phyloP scores from a whole-genome alignment of 2,113 vertebrate species.

The Sciurus niger region DNA sequence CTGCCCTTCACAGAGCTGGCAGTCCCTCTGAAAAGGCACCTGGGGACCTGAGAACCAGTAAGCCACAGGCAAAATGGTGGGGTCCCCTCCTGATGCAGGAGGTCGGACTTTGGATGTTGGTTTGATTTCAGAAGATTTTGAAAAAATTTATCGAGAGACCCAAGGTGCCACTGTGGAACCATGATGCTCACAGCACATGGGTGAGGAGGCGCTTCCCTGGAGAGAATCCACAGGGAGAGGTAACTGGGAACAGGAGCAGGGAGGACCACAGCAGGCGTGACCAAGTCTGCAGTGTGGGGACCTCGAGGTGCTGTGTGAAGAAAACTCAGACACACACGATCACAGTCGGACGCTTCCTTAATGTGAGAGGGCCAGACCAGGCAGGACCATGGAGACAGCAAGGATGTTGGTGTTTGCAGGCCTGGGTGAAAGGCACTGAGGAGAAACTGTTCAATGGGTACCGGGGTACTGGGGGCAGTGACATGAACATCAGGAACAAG shows the following conservation, averaged over 20 bases:
- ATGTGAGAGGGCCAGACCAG: neutral
- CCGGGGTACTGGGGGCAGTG: rapidly evolving
- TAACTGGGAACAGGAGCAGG: too few species aligned
- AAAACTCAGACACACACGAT: neutral
- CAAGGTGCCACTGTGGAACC: neutral
- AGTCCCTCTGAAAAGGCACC: neutral
- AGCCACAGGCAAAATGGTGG: neutral
- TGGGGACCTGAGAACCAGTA: neutral
- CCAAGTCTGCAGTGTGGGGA: neutral
- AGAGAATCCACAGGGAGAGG: neutral
- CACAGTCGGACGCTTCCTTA: neutral
- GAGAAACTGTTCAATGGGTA: neutral
- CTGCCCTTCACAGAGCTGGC: neutral
- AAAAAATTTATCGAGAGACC: too few species aligned
- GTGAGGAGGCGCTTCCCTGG: neutral
- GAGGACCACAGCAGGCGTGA: too few species aligned
- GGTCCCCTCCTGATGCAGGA: neutral
- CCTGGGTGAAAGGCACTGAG: rapidly evolving
- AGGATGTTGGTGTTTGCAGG: rapidly evolving
- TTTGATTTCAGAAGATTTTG: neutral
- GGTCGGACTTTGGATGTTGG: neutral
- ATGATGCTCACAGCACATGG: rapidly evolving
- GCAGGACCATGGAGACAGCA: neutral
- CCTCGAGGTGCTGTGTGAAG: too few species aligned
- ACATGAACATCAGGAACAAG: neutral